Evolutionary conservation across 2,888 invertebrate species (phyloP), one percentile per base, ranked within the genome.

Genomic region (Syrista parreyssii): DNA sequence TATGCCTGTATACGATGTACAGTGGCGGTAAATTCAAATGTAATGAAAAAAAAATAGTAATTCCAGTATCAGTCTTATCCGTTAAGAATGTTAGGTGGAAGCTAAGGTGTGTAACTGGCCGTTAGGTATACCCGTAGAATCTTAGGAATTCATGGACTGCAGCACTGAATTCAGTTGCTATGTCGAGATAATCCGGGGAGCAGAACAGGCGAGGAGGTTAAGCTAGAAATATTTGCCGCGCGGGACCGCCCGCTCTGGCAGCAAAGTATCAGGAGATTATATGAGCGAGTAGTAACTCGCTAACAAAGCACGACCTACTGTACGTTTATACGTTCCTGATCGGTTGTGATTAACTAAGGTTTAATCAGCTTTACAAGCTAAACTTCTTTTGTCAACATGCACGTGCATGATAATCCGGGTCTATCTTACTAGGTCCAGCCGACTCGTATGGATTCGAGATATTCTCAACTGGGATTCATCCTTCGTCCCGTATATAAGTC

Each of bases 311-410:
- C 68, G 30, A 79, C 78, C 78, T 81, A 71, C 71, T 11, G 9
- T 12, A 11, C 15, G 55, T 81, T 80, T 83, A 88, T 90, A 84
- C 79, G 81, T 40, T 82, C 88, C 87, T 87, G 85, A 75, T 89
- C 84, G 79, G 82, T 90, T 89, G 88, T 90, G 90, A 90, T 90
- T 90, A 90, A 90, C 89, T 89, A 89, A 90, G 90, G 90, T 90
- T 90, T 90, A 90, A 90, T 90, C 90, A 89, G 89, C 90, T 90
- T 90, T 90, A 89, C 89, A 89, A 89, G 90, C 90, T 89, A 90
- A 90, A 90, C 90, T 90, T 89, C 89, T 88, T 89, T 89, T 89
- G 88, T 89, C 89, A 89, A 88, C 90, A 88, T 89, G 89, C 89
- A 88, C 86, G 89, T 88, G 88, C 88, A 89, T 89, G 90, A 89